Base-by-base conservation (phyloP, 2,888 invertebrate genomes). In the Melanargia galathea region DNA sequence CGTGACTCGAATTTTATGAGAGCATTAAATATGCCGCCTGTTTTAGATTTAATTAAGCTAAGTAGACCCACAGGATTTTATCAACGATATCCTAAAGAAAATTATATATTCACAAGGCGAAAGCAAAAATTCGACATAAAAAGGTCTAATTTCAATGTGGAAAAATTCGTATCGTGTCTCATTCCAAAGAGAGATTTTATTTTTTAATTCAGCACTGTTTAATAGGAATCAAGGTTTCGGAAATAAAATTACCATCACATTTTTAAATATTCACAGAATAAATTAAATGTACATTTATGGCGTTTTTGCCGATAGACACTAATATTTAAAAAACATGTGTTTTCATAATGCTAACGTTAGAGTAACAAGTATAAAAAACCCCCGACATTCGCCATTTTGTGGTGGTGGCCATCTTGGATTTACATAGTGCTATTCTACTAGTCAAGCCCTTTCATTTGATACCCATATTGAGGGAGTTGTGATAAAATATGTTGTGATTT, bases 21-120 rank as follows among this genome's bases (percentile, higher is more conserved):
- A 70, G 35, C 58, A 84, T 82, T 78, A 82, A 84, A 84, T 84
- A 83, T 79, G 73, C 70, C 70, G 66, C 71, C 75, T 35, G 80
- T 82, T 82, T 80, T 76, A 78, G 78, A 81, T 83, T 86, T 83
- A 84, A 86, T 85, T 82, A 80, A 83, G 66, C 62, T 67, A 68
- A 69, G 69, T 70, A 65, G 46, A 58, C 48, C 52, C 30, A 35
- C 35, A 55, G 35, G 58, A 46, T 20, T 22, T 58, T 58, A 46
- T 35, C 35, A 20, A 10, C 18, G 20, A 20, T 20, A 35, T 51
- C 35, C 20, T 6, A 20, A 52, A 20, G 20, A 33, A 51, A 49
- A 30, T 16, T 49, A 8, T 7, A 35, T 20, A 3, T 33, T 35
- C 33, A 52, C 52, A 52, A 52, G 20, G 22, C n/a, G 26, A 30